phyloP scores from a whole-genome alignment of 2,113 vertebrate species.

The Podocnemis expansa region DNA sequence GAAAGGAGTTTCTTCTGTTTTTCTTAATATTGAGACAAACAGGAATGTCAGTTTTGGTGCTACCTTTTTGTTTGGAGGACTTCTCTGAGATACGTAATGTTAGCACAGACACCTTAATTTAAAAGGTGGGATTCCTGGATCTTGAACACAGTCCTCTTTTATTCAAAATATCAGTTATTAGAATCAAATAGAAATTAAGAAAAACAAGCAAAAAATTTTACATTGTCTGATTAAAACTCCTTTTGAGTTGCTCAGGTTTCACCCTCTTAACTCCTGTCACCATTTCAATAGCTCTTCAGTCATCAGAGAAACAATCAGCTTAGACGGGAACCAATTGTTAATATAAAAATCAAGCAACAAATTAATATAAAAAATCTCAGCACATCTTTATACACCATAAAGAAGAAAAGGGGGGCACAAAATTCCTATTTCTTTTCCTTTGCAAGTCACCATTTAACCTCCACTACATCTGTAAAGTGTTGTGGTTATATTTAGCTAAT shows the following conservation, averaged over 20 bases:
- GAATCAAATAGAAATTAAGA: neutral
- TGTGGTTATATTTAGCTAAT: neutral
- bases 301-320: neutral
- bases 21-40: neutral
- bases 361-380: neutral
- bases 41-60: neutral
- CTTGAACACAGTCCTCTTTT: neutral
- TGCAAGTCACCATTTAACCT: neutral
- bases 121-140: neutral
- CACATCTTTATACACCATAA: neutral
- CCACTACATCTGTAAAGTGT: neutral
- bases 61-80: neutral
- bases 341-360: neutral
- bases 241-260: neutral
- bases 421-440: neutral
- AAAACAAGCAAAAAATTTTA: neutral
- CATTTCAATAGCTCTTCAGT: neutral
- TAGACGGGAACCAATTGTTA: neutral
- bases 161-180: neutral
- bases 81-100: neutral
- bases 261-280: neutral
- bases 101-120: neutral
- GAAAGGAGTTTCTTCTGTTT: neutral
- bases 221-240: neutral
- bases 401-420: neutral